Percentiles rank a stretch among this genome's conserved stretches.
Evolutionary conservation across 2,113 vertebrate genomes (phyloP).

Genomic region (Myocastor coypus): DNA sequence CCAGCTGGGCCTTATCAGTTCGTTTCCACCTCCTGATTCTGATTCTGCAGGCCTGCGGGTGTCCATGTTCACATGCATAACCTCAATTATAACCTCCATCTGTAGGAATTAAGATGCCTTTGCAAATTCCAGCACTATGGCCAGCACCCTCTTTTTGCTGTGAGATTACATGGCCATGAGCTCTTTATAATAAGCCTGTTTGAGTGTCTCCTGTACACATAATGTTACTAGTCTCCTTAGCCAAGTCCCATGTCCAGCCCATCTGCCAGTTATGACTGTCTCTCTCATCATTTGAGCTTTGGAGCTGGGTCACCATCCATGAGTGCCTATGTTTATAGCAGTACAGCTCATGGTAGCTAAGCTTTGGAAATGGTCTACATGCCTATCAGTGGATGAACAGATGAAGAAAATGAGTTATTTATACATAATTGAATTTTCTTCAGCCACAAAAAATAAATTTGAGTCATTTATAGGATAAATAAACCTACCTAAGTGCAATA

Average conservation of each 20-base stretch:
- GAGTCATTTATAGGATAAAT: not conserved
- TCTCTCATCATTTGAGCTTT: slow-evolving; percentile 43
- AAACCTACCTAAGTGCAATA: not conserved
- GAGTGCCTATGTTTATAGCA: not conserved
- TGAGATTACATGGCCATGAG: not conserved
- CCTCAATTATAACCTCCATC: not conserved
- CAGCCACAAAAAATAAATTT: not conserved
- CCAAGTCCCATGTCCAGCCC: slow-evolving; percentile 39
- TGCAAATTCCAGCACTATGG: not conserved
- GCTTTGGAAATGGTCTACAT: not conserved
- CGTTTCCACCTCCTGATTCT: not conserved
- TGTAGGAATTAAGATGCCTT: not conserved
- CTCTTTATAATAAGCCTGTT: not conserved
- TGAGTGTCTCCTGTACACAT: not conserved
- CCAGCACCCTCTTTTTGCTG: not conserved
- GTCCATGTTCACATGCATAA: accelerated
- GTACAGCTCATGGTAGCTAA: not conserved
- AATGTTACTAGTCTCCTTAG: not conserved
- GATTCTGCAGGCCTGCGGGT: not conserved
- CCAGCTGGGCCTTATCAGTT: not conserved
- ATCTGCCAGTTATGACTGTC: not conserved
- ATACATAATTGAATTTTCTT: not conserved
- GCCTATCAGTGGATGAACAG: not conserved
- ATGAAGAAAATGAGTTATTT: not conserved
- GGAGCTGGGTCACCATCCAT: not conserved